These are phyloP conservation scores for Euzetes globulus DNA, from an alignment of 2,888 invertebrate genomes.

Conservation along the genomic window DNA sequence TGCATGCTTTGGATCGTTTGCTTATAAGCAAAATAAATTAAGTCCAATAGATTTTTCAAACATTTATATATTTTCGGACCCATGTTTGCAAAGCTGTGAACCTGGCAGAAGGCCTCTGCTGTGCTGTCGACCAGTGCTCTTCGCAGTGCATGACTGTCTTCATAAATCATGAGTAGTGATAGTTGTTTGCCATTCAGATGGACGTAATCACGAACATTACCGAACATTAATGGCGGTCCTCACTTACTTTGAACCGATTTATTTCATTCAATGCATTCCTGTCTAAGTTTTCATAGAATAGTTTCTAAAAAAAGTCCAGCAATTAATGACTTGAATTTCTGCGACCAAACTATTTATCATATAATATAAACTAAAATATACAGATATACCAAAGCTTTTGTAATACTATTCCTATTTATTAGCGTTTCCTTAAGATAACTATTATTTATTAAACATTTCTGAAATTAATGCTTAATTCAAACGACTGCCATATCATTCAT, in stretches of 20 bases:
- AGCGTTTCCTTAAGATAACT: background rate
- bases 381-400: background rate
- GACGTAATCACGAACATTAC: slow-evolving; percentile 11
- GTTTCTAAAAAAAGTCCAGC: background rate
- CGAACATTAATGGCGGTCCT: background rate
- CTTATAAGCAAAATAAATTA: background rate
- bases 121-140: background rate
- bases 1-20: background rate
- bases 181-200: slow-evolving; percentile 9
- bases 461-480: background rate
- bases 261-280: background rate
- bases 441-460: slow-evolving; percentile 1
- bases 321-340: background rate
- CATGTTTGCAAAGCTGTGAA: slow-evolving; percentile 2
- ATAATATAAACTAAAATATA: background rate
- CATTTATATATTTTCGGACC: background rate
- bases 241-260: background rate
- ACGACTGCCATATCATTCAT: background rate
- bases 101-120: background rate
- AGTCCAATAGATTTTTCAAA: background rate
- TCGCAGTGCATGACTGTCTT: slow-evolving; percentile 11
- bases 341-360: background rate
- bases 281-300: background rate
- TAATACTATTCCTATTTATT: background rate
- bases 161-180: slow-evolving; percentile 16